Evolutionary conservation across 2,113 vertebrate genomes (phyloP), one percentile per base, ranked within the genome.

Genomic region (Psilopogon haemacephalus): DNA sequence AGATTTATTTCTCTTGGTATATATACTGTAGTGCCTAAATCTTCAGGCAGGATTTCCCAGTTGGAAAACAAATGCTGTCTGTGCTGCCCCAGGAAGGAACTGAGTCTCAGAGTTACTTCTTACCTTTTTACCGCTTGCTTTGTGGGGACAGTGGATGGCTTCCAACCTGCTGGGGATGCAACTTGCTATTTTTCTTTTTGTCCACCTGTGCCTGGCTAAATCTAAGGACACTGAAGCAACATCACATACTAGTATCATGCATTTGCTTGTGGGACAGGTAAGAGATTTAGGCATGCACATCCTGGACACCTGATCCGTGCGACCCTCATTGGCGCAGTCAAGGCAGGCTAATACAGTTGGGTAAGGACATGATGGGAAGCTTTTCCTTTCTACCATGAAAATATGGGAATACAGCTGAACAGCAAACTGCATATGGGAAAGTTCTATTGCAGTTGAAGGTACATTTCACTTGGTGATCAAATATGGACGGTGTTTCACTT

Each of bases 21-120:
- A 28, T 64, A n/a, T 44, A 27, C 67, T 84, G 20, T 4, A 68
- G 89, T 94, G 84, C 68, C 87, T 94, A 78, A 76, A 74, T 23
- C 56, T 60, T 94, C 83, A 94, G 87, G 89, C 79, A 83, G 64
- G 30, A 54, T 77, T 89, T 92, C 67, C 69, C 89, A 62, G 38
- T 52, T 64, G 21, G 3, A 52, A 64, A 74, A 58, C 28, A 82
- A 33, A 8, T 60, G 24, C 32, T 68, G 27, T 56, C 30, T 83
- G n/a, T 0, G 0, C 35, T 69, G 30, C 60, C 30, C 75, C 78
- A 70, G 63, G 86, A 84, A 88, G 70, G 67, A 92, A 35, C 6
- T 2, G 21, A 71, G 30, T 44, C 48, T 95, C 8, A 17, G 27
- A 85, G 64, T 38, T 12, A 12, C 76, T 96, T 70, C 70, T 85